Evolutionary conservation across 2,113 vertebrate genomes (phyloP), one percentile per base, ranked within the genome.

Genomic region (Syrmaticus mikado): DNA sequence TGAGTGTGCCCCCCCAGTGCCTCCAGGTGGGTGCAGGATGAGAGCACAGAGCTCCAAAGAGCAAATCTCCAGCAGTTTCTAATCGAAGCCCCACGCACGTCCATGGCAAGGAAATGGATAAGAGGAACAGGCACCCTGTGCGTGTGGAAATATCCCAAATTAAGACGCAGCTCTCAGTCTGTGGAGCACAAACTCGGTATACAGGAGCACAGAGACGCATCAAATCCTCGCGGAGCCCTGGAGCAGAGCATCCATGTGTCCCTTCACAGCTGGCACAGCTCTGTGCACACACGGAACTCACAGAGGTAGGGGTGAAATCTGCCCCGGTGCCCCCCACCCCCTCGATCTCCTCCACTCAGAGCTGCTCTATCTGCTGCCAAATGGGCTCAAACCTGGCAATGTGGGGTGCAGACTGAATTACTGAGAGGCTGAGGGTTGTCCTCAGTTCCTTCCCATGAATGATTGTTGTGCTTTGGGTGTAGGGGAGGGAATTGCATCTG

Each of bases 181-280:
- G 2, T 0, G 36, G 41, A 20, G 32, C 36, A 8, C 38, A 21
- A n/a, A 30, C 3, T 10, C 6, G 48, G 30, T 21, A 0, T 15
- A 1, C 17, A 3, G 78, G 16, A 6, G 21, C 3, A 6, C 4
- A 2, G 8, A 14, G 24, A 4, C 12, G 2, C 3, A 0, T 5
- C 66, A 21, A 25, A 38, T 2, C 6, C 46, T 34, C 13, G 1
- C 0, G 13, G 46, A 85, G 46, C 34, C 43, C 36, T 6, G 61
- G 24, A 10, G 18, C 1, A 4, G 34, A 28, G 52, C 3, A 32
- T 6, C 13, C 1, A 8, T 3, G 28, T 32, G 60, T 45, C 58
- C 46, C 11, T 4, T 18, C 34, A 7, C 2, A n/a, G 36, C 62
- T 18, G 30, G 15, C 10, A 3, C 24, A 2, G 52, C 17, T 38